A percentile compares a stretch with the other conserved stretches of the same genome.
Evolutionary conservation across 2,113 vertebrate species (phyloP).

Genomic region (Misgurnus anguillicaudatus): DNA sequence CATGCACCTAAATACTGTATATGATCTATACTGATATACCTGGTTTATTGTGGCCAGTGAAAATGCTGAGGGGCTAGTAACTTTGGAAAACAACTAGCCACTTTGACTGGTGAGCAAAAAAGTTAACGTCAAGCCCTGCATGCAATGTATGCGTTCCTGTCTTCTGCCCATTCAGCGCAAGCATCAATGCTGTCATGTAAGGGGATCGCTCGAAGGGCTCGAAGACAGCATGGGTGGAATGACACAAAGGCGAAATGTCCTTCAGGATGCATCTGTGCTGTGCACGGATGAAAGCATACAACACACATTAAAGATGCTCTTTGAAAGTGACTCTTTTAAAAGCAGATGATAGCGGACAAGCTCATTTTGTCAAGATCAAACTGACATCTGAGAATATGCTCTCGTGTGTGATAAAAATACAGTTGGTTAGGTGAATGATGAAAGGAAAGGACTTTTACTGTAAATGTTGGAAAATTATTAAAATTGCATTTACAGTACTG

Average conservation of each 20-base stretch:
- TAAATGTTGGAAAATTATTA: background rate
- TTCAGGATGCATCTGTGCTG: conserved; percentile 33
- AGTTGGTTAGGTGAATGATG: background rate
- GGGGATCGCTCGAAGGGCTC: background rate
- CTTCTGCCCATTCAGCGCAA: background rate
- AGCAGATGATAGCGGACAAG: background rate
- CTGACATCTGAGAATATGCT: background rate
- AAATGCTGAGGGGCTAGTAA: too few species aligned
- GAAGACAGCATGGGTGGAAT: background rate
- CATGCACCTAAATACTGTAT: too few species aligned
- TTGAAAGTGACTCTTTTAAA: conserved; percentile 30
- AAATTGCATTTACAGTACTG: background rate
- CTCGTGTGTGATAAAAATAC: background rate
- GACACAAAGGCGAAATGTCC: conserved; percentile 30
- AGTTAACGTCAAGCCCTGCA: too few species aligned
- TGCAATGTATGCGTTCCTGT: too few species aligned
- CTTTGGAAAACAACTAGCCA: too few species aligned
- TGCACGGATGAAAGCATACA: conserved; percentile 14
- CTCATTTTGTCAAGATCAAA: conserved; percentile 13
- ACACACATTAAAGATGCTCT: conserved; percentile 17
- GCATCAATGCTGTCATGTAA: background rate
- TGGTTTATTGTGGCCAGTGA: too few species aligned
- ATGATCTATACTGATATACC: too few species aligned
- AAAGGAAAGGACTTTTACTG: background rate
- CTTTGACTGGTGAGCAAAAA: too few species aligned